Evolutionary conservation across 2,113 vertebrate genomes (phyloP).

Genomic region (Menidia beryllina): DNA sequence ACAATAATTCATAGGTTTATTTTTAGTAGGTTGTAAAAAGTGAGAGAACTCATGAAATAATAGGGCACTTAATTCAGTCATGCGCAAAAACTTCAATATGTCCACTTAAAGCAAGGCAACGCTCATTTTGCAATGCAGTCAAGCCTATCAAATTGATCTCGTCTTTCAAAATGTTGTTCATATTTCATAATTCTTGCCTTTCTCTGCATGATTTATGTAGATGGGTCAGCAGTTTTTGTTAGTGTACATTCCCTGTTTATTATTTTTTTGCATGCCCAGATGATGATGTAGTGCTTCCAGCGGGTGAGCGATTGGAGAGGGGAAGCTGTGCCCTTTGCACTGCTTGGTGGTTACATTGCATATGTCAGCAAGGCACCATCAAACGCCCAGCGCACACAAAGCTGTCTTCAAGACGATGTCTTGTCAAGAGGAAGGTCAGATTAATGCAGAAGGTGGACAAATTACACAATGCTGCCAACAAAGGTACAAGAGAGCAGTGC

Average conservation of each 20-base stretch:
- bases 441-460: conserved; percentile 69
- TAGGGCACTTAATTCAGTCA: conserved; percentile 65
- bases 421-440: conserved; percentile 69
- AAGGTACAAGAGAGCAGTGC: conserved; percentile 42
- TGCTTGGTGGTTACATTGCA: conserved; percentile 37
- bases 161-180: conserved; percentile 47
- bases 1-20: conserved; percentile 35
- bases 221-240: conserved; percentile 74
- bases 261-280: conserved; percentile 40
- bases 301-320: conserved; percentile 56
- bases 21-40: conserved; percentile 48
- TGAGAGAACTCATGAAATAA: conserved; percentile 58
- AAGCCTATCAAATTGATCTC: conserved; percentile 74
- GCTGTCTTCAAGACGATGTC: conserved; percentile 53
- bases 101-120: conserved; percentile 75
- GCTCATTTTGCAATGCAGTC: conserved; percentile 73
- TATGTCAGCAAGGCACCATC: conserved; percentile 62
- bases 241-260: conserved; percentile 36
- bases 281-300: conserved; percentile 59
- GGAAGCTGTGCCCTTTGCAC: conserved; percentile 36
- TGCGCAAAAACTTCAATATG: conserved; percentile 66
- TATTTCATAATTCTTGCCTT: conserved; percentile 53
- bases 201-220: conserved; percentile 33
- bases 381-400: conserved; percentile 55
- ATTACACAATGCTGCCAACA: conserved; percentile 63